Evolutionary conservation across 2,888 invertebrate species (phyloP).

Genomic region (Ceramica pisi): DNA sequence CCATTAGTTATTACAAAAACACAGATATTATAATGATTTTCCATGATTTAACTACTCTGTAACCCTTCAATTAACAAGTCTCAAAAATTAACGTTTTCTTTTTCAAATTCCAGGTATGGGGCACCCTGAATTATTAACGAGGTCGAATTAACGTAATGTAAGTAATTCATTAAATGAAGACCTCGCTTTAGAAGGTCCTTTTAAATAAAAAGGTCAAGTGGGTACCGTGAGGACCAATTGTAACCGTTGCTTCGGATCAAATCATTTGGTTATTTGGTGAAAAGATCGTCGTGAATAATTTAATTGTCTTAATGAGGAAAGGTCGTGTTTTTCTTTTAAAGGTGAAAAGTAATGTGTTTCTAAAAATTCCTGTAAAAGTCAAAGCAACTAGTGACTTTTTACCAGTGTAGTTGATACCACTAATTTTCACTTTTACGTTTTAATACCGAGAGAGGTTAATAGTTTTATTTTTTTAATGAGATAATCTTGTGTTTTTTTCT

Average conservation of each 20-base stretch:
- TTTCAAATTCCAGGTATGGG: constrained; percentile 43
- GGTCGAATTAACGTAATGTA: constrained; percentile 34
- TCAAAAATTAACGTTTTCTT: constrained; percentile 7
- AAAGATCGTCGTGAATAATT: constrained; percentile 6
- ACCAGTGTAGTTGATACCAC: too few species aligned
- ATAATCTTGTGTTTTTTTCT: too few species aligned
- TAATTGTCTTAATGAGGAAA: not conserved
- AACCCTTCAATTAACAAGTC: not conserved
- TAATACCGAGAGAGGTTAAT: too few species aligned
- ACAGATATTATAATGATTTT: not conserved
- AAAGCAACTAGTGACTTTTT: too few species aligned
- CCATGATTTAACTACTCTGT: not conserved
- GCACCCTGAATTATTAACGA: constrained; percentile 29
- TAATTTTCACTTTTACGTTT: too few species aligned
- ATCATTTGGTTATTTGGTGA: constrained; percentile 18
- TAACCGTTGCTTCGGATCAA: constrained; percentile 14
- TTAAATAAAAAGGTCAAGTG: constrained; percentile 17
- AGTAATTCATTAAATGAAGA: constrained; percentile 47
- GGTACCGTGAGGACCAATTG: constrained; percentile 23
- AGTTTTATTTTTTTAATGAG: too few species aligned
- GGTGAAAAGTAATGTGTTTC: not conserved
- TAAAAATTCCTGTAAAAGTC: too few species aligned
- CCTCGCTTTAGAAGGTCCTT: constrained; percentile 17
- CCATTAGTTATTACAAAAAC: too few species aligned
- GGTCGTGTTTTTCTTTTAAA: not conserved